phyloP scores from a whole-genome alignment of 2,888 invertebrate genomes.

The Perithous albicinctus region DNA sequence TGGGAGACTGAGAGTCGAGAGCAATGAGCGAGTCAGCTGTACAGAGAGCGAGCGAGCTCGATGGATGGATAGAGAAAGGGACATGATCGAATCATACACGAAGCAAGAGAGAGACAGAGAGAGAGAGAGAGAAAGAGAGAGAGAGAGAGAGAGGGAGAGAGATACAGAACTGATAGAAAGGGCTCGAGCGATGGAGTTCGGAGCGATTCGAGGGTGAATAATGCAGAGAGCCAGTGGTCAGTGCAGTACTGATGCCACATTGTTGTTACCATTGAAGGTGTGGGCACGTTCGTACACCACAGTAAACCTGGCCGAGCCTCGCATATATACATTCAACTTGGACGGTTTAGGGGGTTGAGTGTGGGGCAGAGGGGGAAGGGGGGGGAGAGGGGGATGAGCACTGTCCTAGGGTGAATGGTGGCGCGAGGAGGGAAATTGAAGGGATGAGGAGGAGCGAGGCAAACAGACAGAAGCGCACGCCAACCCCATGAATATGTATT shows the following conservation, averaged over 20 bases:
- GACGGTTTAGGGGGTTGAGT: too few relatives aligned
- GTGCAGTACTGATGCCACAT: constrained; percentile 12
- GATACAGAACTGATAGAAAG: constrained; percentile 37
- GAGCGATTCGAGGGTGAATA: constrained; percentile 66
- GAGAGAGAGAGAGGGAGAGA: constrained; percentile 2
- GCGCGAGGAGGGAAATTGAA: constrained; percentile 53
- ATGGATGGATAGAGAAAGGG: constrained; percentile 6
- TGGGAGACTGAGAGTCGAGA: constrained; percentile 40
- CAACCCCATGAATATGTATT: constrained; percentile 84
- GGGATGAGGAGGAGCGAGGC: constrained; percentile 69
- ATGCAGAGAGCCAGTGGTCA: constrained; percentile 25
- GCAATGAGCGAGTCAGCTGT: constrained; percentile 47
- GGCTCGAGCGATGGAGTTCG: constrained; percentile 17
- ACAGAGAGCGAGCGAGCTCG: constrained; percentile 18
- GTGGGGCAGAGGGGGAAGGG: too few relatives aligned
- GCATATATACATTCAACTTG: background rate
- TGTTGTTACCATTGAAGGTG: constrained; percentile 29
- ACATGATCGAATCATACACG: constrained; percentile 52
- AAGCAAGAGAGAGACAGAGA: constrained; percentile 9
- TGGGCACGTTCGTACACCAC: constrained; percentile 11
- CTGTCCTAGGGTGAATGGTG: constrained; percentile 39
- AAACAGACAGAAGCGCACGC: constrained; percentile 82
- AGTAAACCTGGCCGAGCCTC: constrained; percentile 26
- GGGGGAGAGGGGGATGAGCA: constrained; percentile 51
- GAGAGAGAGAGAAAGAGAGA: constrained; percentile 28